phyloP scores from a whole-genome alignment of 2,797 vertebrate genomes.

The Streptopelia turtur region DNA sequence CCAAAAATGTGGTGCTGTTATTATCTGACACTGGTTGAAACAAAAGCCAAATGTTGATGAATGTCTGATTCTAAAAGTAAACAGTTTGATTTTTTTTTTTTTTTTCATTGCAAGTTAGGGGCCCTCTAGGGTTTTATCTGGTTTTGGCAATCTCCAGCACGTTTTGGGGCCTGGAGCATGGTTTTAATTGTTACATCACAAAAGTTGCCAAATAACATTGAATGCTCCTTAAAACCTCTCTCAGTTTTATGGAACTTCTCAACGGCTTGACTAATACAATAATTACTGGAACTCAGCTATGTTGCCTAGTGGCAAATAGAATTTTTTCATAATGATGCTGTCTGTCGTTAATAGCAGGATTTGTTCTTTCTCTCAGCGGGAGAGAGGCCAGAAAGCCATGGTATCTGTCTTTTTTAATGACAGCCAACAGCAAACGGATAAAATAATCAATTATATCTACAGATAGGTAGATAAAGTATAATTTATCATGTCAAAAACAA shows the following conservation, averaged over 20 bases:
- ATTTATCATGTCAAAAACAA: conserved; percentile 64
- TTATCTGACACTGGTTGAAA: conserved; percentile 66
- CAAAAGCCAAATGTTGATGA: conserved; percentile 72
- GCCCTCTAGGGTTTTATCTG: conserved; percentile 66
- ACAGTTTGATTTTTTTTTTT: conserved; percentile 69
- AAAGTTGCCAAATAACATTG: conserved; percentile 75
- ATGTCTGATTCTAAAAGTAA: conserved; percentile 72
- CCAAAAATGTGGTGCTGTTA: conserved; percentile 58
- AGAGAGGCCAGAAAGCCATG: conserved; percentile 60
- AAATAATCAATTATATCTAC: conserved; percentile 69
- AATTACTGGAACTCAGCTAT: conserved; percentile 69
- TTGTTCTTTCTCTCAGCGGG: conserved; percentile 66
- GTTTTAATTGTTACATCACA: conserved; percentile 78
- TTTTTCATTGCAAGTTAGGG: conserved; percentile 56
- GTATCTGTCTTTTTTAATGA: conserved; percentile 64
- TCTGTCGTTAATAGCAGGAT: conserved; percentile 74
- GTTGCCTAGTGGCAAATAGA: conserved; percentile 71
- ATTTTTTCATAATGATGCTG: conserved; percentile 72
- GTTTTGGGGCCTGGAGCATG: conserved; percentile 70
- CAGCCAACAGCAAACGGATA: conserved; percentile 66
- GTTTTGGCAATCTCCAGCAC: conserved; percentile 71
- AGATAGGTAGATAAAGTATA: conserved; percentile 62
- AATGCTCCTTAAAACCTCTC: conserved; percentile 67
- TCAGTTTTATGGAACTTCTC: conserved; percentile 72
- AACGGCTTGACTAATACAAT: conserved; percentile 75